Base-by-base conservation (phyloP, 2,113 vertebrate genomes). In the Festucalex cinctus region DNA sequence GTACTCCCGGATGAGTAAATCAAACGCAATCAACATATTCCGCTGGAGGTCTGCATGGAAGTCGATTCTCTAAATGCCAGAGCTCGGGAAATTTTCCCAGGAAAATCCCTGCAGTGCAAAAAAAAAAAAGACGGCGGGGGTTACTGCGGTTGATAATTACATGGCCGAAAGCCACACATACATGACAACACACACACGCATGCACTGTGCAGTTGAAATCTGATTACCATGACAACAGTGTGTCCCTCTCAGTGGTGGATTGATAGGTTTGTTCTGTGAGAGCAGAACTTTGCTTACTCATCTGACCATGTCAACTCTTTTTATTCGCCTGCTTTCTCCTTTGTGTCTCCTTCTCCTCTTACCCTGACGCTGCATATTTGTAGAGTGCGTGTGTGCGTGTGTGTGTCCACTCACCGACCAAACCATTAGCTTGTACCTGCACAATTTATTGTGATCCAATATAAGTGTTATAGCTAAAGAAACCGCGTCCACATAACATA, bases 281-380 rank as follows among this genome's bases (percentile, higher is more conserved):
- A 68, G 67, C 17, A 75, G 79, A 74, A 77, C 78, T 70, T 41
- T 84, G 82, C 80, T 83, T 79, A 81, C 61, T 82, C 82, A 80
- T 85, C 82, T 68, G 71, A 63, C 73, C 60, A 53, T 6, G 51
- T 54, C 58, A 76, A 58, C 48, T 20, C 49, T 69, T 63, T 54
- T 51, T 51, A 51, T 51, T 35, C 36, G 53, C 57, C 44, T 35
- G 37, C 61, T 64, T 68, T 83, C 82, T 75, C 79, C 82, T 78
- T 77, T 12, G 68, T 66, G 49, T 69, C 65, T 44, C 73, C 80
- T 79, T 77, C 80, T 68, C 53, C 80, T 68, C 53, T 81, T 65
- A 75, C 71, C 65, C 65, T 69, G 70, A 65, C 71, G 43, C 61
- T 79, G 37, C 62, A 41, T 76, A 22, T 73, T 3, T 72, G 9